Conservation (phyloP, 2,888 invertebrate genomes). For the Globia sparganii region DNA sequence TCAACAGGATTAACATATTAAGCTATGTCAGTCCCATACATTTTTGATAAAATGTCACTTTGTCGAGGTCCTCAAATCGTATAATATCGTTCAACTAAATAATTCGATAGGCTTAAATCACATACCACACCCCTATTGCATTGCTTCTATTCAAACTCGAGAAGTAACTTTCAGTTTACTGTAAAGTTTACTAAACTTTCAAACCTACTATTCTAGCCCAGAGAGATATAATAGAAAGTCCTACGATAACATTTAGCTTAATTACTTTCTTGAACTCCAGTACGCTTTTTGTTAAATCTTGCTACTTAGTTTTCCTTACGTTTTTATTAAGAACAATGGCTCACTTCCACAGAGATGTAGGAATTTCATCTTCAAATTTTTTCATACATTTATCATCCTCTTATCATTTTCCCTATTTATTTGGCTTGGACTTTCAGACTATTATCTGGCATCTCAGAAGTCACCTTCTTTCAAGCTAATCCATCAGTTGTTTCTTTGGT, state of each 20-base stretch:
- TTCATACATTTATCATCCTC: neutral
- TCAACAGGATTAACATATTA: neutral
- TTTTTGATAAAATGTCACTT: neutral
- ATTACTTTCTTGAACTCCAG: slow-evolving; percentile 32
- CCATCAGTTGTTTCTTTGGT: neutral
- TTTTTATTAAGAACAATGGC: neutral
- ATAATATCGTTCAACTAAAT: neutral
- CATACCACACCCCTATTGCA: neutral
- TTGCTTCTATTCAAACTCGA: neutral
- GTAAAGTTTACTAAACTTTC: slow-evolving; percentile 4
- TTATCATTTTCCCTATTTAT: neutral
- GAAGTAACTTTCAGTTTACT: neutral
- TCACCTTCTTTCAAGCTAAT: neutral
- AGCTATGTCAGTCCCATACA: neutral
- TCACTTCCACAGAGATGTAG: neutral
- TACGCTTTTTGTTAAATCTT: slow-evolving; percentile 19
- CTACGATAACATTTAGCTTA: slow-evolving; percentile 20
- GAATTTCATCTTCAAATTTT: neutral
- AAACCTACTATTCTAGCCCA: neutral
- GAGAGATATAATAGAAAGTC: slow-evolving; percentile 23
- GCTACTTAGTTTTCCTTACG: slow-evolving; percentile 5
- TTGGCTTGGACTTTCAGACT: neutral
- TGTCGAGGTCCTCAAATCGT: too few species aligned
- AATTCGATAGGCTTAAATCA: neutral
- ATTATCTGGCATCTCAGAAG: neutral